A percentile compares a stretch with the other conserved stretches of the same genome.
Conservation (phyloP, 2,113 vertebrate species). For the human region DNA sequence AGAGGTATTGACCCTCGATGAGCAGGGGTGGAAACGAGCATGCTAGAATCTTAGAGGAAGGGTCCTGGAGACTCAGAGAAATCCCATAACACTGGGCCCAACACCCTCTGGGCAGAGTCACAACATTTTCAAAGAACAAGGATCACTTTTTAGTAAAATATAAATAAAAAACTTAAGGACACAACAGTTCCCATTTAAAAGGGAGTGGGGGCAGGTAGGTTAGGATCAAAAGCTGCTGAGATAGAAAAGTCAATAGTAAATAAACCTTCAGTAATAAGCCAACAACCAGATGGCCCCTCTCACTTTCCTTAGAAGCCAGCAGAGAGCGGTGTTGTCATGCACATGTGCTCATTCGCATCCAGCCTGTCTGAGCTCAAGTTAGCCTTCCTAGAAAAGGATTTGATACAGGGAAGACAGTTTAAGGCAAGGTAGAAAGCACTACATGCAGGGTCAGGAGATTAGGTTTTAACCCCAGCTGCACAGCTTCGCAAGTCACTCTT, state of each 20-base stretch:
- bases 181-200: background rate
- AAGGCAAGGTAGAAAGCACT: background rate
- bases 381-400: background rate
- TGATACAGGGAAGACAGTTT: background rate
- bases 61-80: background rate
- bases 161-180: background rate
- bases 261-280: background rate
- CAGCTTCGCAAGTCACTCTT: background rate
- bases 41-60: background rate
- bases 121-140: background rate
- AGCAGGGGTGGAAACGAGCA: fast-evolving
- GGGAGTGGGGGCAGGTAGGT: too few relatives aligned
- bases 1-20: background rate
- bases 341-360: fast-evolving
- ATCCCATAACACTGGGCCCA: background rate
- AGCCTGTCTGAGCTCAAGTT: fast-evolving
- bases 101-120: background rate
- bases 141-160: background rate
- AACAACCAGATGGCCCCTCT: fast-evolving
- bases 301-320: background rate
- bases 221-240: background rate
- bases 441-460: background rate
- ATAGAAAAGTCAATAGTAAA: background rate
- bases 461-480: background rate
- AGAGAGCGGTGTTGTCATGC: constrained; percentile 43